Conservation (phyloP, 2,888 invertebrate species). For the Pammene aurita region DNA sequence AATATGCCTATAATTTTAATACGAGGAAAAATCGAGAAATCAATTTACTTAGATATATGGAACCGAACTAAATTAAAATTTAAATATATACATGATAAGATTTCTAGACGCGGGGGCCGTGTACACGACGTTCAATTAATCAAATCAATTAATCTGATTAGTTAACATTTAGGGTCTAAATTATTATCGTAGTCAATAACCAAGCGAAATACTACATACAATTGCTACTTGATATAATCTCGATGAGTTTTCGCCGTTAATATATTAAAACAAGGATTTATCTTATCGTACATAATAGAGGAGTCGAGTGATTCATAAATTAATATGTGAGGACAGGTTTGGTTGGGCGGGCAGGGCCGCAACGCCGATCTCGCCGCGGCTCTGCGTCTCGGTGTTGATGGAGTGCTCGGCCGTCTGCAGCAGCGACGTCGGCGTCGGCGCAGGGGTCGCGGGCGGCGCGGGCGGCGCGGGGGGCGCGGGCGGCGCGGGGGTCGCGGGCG, state of each 20-base stretch:
- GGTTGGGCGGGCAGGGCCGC: constrained; percentile 61
- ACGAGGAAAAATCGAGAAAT: neutral
- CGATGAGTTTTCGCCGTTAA: constrained; percentile 6
- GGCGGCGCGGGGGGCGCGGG: constrained; percentile 41
- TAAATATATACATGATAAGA: neutral
- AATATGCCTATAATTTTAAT: neutral
- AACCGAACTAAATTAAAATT: constrained; percentile 2
- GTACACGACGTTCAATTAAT: neutral
- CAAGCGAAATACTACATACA: constrained; percentile 15
- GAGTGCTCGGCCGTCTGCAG: constrained; percentile 66
- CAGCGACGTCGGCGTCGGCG: constrained; percentile 27
- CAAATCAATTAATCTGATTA: neutral
- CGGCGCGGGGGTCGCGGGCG: constrained; percentile 38
- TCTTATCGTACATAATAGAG: constrained; percentile 5
- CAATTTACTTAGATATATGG: neutral
- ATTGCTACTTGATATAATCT: constrained; percentile 18
- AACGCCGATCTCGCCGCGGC: constrained; percentile 65
- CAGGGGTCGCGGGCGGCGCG: constrained; percentile 37
- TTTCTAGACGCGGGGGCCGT: neutral
- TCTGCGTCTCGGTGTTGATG: constrained; percentile 72
- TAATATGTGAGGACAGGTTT: constrained; percentile 50
- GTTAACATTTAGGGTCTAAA: neutral
- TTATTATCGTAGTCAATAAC: neutral
- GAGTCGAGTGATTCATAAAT: constrained; percentile 54
- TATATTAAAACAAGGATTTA: constrained; percentile 11